These are phyloP conservation scores for Scaeva pyrastri DNA, from an alignment of 2,888 invertebrate genomes.

Conservation along the genomic window DNA sequence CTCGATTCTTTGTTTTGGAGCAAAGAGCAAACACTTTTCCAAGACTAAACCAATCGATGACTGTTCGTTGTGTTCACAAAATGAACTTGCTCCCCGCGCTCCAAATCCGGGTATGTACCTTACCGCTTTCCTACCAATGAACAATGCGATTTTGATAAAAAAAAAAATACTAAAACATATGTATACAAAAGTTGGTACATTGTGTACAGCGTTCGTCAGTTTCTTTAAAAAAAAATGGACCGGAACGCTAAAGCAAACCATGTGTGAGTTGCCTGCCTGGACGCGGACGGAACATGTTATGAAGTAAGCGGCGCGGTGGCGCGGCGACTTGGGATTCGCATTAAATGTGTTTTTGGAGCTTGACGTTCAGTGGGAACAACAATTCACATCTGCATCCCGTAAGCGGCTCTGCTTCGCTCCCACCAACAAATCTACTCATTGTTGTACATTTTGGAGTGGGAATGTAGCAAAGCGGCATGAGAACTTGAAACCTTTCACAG, in stretches of 20 bases:
- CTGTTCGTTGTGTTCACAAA: slow-evolving; percentile 33
- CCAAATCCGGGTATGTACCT: neutral
- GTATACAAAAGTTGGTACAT: slow-evolving; percentile 59
- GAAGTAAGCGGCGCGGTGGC: slow-evolving; percentile 46
- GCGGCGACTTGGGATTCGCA: slow-evolving; percentile 33
- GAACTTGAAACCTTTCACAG: slow-evolving; percentile 60
- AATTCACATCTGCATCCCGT: slow-evolving; percentile 4
- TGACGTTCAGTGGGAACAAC: neutral
- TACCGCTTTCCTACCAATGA: neutral
- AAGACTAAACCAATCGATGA: slow-evolving; percentile 40
- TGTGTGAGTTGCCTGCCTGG: slow-evolving; percentile 8
- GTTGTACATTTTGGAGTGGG: slow-evolving; percentile 3
- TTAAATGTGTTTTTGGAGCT: slow-evolving; percentile 62
- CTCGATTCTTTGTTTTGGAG: slow-evolving; percentile 15
- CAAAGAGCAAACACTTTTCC: slow-evolving; percentile 9
- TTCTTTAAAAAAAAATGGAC: slow-evolving; percentile 18
- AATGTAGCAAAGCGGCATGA: slow-evolving; percentile 33
- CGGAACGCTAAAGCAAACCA: slow-evolving; percentile 50
- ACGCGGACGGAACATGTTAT: slow-evolving; percentile 10
- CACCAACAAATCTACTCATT: neutral
- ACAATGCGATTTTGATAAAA: slow-evolving; percentile 47
- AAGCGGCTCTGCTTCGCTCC: neutral
- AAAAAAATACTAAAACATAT: slow-evolving; percentile 42
- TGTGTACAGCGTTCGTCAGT: neutral
- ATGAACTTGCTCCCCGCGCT: neutral